phyloP scores from a whole-genome alignment of 2,797 vertebrate species.

The Ceryle rudis region DNA sequence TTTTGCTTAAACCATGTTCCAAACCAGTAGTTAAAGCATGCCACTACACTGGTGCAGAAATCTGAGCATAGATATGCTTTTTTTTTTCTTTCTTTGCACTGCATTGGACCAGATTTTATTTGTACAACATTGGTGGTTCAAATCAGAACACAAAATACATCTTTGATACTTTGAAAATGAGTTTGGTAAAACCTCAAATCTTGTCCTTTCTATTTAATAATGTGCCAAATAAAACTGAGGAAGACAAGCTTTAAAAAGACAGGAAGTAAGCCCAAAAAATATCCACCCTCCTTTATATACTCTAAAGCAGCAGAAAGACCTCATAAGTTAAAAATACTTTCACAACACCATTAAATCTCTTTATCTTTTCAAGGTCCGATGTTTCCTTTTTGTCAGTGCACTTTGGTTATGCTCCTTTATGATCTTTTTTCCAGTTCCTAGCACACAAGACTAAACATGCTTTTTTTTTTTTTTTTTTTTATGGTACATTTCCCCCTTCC shows the following conservation, averaged over 20 bases:
- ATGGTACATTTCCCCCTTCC: not conserved
- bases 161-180: not conserved
- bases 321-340: not conserved
- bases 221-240: not conserved
- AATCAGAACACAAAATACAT: not conserved
- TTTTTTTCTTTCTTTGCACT: not conserved
- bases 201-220: not conserved
- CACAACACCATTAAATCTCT: not conserved
- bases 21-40: not conserved
- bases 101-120: not conserved
- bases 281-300: not conserved
- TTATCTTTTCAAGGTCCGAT: not conserved
- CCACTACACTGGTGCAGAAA: not conserved
- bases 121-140: not conserved
- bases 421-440: not conserved
- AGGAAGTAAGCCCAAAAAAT: not conserved
- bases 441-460: not conserved
- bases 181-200: not conserved
- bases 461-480: not conserved
- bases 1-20: not conserved
- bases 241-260: not conserved
- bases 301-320: not conserved
- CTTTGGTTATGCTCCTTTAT: not conserved
- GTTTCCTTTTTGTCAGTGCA: not conserved
- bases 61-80: fast-evolving